phyloP scores from a whole-genome alignment of 2,888 invertebrate species.

The Argyresthia albistria region DNA sequence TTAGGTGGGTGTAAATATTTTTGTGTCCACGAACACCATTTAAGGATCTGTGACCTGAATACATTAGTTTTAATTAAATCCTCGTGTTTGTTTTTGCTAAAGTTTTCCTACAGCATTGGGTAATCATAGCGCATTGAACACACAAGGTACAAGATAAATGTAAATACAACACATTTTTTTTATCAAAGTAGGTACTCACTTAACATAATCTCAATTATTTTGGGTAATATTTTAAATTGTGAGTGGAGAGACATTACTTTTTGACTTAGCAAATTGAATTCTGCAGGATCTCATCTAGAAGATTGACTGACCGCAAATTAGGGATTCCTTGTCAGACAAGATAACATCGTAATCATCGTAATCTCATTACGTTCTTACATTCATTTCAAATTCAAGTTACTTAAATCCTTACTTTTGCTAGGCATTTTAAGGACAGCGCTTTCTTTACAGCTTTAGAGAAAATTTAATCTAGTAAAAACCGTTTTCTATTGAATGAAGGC shows the following conservation, averaged over 20 bases:
- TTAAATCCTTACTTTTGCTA: conserved; percentile 21
- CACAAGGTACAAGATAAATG: too few relatives aligned
- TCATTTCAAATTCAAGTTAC: conserved; percentile 31
- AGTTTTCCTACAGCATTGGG: not conserved
- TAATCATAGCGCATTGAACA: too few relatives aligned
- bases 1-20: conserved; percentile 45
- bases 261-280: conserved; percentile 66
- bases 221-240: conserved; percentile 18
- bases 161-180: too few relatives aligned
- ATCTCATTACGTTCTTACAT: conserved; percentile 63
- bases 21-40: conserved; percentile 27
- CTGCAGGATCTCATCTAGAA: conserved; percentile 41
- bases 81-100: conserved; percentile 18
- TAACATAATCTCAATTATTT: not conserved
- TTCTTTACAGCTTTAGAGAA: too few relatives aligned
- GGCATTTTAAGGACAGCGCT: too few relatives aligned
- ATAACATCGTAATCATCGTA: conserved; percentile 60
- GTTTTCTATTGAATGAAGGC: too few relatives aligned
- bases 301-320: conserved; percentile 70
- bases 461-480: too few relatives aligned
- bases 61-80: conserved; percentile 24
- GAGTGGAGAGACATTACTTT: conserved; percentile 44
- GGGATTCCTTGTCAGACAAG: conserved; percentile 63
- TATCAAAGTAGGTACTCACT: too few relatives aligned
- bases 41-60: conserved; percentile 29